Evolutionary conservation across 1,140 invertebrate species (phyloP), one percentile per base, ranked within the genome.

Genomic region (Lordiphosa mommai): DNA sequence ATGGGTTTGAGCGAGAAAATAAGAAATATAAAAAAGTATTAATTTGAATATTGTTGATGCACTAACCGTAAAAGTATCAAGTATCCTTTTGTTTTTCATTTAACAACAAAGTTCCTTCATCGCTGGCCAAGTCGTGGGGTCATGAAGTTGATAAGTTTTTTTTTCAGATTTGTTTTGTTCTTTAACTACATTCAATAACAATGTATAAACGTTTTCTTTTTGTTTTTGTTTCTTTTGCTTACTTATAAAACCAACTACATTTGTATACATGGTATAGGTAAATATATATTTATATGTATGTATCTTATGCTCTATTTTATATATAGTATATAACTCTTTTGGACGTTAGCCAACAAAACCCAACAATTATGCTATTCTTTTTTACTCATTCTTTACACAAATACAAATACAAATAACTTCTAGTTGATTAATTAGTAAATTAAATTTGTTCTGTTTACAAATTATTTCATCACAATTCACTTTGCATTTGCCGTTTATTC

Each of bases 401-500:
- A 47, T 20, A 48, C 64, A 29, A 34, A 29, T 40, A 60, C 27
- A 41, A 56, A 46, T 59, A 47, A 50, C 27, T 37, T 65, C 46
- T 57, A 41, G 30, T 71, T 59, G 40, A 23, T 23, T 23, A 23
- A 23, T 23, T 5, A 23, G 20, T 23, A 23, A 23, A 23, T 23
- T 23, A 23, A 23, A 23, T 23, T 23, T 23, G 20, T 23, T 23
- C n/a, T 23, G 4, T 23, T 23, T 23, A 23, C 20, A 23, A 23
- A 23, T 47, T 71, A 47, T 72, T 71, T 80, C 76, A 87, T 87
- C 85, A 87, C 85, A 87, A 87, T 87, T 87, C 85, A 87, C 85
- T 87, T 82, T 87, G 85, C 86, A 88, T 87, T 65, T 80, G 76
- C 86, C 71, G 38, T 72, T 59, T 56, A 16, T 48, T 56, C 64